Conservation (phyloP, 2,888 invertebrate species). For the Platycheirus rosarum region DNA sequence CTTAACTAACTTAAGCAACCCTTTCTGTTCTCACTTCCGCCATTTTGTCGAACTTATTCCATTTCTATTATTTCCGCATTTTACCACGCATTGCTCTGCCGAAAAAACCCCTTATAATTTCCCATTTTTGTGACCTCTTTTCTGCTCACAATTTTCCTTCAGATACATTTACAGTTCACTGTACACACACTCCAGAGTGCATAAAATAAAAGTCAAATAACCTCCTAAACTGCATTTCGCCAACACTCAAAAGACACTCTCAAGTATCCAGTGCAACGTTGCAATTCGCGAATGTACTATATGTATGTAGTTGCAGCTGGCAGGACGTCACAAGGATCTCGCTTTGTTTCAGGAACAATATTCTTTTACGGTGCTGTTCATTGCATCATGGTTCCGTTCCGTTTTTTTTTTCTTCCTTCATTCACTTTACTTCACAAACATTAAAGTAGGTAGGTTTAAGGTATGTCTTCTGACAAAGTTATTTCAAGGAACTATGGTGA, state of each 20-base stretch:
- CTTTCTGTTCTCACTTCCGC: too few relatives aligned
- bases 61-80: too few relatives aligned
- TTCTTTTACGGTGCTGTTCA: constrained; percentile 12
- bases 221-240: constrained; percentile 28
- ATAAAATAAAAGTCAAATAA: constrained; percentile 30
- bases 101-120: constrained; percentile 13
- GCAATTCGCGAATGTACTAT: constrained; percentile 6
- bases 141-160: constrained; percentile 4
- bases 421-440: background rate
- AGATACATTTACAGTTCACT: constrained; percentile 27
- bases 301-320: background rate
- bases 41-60: too few relatives aligned
- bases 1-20: too few relatives aligned
- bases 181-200: constrained; percentile 9
- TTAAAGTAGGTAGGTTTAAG: constrained; percentile 9
- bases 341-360: constrained; percentile 32
- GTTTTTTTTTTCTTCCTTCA: background rate
- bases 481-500: constrained; percentile 15
- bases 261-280: constrained; percentile 21
- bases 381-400: background rate
- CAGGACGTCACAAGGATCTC: constrained; percentile 9
- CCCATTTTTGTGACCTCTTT: constrained; percentile 22
- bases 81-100: too few relatives aligned
- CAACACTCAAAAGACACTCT: constrained; percentile 18
- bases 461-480: constrained; percentile 20